Evolutionary conservation across 2,797 vertebrate genomes (phyloP), one percentile per base, ranked within the genome.

Genomic region (Cossypha polioptera): DNA sequence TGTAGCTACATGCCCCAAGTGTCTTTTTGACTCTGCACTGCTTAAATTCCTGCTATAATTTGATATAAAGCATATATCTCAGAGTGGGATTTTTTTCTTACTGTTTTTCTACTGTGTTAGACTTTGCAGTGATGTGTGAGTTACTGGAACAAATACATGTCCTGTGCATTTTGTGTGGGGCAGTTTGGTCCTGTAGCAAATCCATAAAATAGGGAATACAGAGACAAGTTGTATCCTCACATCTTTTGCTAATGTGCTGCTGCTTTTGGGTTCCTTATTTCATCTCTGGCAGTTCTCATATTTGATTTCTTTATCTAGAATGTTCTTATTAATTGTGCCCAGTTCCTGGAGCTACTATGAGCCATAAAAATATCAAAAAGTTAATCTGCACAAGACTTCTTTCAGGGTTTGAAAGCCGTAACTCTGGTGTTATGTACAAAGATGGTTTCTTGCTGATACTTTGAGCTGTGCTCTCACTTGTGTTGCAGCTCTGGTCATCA

Each of bases 401-500:
- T 54, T 4, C 4, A 3, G 50, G 29, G 9, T 75, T 76, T 79
- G 20, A 48, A 48, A 35, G 22, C 25, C 1, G 7, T 36, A 31
- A 15, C 16, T 82, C 4, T 28, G 11, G 51, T 26, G 57, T 17
- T 73, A 7, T 15, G 29, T 55, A 8, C 13, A 21, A 31, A 29
- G 54, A 9, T 13, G 5, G 21, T 77, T 80, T 93, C 31, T 76
- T 43, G 55, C 62, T 74, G 74, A 4, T 57, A 28, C 51, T 13
- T 55, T 86, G 18, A 83, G 55, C 66, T 69, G 47, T 82, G 21
- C 29, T 80, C 47, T 94, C n/a, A 1, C 74, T 87, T 97, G 58
- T 95, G 5, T 98, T 98, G 71, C 97, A 99, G 99, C 99, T 20
- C 97, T 99, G 55, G 99, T 99, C 54, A 98, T 99, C 10, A 98